These are phyloP conservation scores for Phrynocephalus vlangalii DNA, from an alignment of 2,797 vertebrate genomes.

Conservation along the genomic window DNA sequence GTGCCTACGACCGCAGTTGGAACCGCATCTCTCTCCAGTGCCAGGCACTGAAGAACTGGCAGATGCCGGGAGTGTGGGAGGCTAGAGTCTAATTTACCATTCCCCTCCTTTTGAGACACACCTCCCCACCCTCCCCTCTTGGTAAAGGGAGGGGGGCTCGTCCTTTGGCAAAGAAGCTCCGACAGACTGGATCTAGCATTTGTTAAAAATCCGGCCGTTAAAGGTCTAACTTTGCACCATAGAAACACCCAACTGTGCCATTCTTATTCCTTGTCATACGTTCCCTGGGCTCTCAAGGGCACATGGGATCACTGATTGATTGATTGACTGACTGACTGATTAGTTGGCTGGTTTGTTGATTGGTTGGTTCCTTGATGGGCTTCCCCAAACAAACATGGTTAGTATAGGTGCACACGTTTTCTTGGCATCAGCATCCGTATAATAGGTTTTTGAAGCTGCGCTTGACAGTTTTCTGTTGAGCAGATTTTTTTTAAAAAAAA, in stretches of 20 bases:
- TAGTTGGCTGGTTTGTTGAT: background rate
- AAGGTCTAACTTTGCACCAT: background rate
- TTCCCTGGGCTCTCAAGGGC: background rate
- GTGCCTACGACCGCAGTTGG: background rate
- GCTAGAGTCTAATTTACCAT: slow-evolving; percentile 46
- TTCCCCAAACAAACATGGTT: too few relatives aligned
- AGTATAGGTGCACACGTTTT: too few relatives aligned
- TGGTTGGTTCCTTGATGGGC: too few relatives aligned
- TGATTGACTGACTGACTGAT: too few relatives aligned
- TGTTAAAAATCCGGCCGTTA: slow-evolving; percentile 7
- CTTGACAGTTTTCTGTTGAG: rapidly evolving
- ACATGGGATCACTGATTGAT: background rate
- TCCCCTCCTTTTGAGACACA: slow-evolving; percentile 36
- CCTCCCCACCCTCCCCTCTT: background rate
- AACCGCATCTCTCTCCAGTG: background rate
- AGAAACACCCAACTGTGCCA: background rate
- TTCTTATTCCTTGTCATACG: background rate
- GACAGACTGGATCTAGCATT: background rate
- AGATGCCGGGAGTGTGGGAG: slow-evolving; percentile 55
- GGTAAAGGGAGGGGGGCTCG: slow-evolving; percentile 19
- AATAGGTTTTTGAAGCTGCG: background rate
- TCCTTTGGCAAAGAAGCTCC: background rate
- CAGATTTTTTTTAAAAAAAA: background rate
- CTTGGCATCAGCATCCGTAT: background rate
- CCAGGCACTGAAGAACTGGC: background rate